Base-by-base conservation (phyloP, 2,797 vertebrate species). In the Paguma larvata region DNA sequence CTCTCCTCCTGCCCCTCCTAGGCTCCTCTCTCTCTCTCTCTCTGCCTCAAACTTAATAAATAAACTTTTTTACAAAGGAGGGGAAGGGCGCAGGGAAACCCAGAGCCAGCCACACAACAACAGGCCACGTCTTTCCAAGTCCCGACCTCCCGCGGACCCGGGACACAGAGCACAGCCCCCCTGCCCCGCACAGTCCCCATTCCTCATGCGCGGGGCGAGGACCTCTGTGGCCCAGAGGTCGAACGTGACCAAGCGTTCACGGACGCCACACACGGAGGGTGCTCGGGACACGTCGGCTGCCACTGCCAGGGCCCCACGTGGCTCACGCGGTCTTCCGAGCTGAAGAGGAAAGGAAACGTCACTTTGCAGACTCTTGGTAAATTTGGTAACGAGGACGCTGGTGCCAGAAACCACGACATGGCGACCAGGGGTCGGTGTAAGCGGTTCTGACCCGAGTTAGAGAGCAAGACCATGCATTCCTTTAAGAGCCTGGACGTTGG, bases 361-460 rank as follows among this genome's bases (percentile, higher is more conserved):
- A 19, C 2, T 0, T 13, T 19, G 3, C 11, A 1, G 46, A 9
- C 51, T 16, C 53, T 9, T 5, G 0, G 6, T 27, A 10, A 18
- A 19, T 6, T 15, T 41, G 34, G n/a, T n/a, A 6, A 11, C 0
- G 3, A 27, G 16, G 53, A 10, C 25, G 3, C 34, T 4, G 0
- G 9, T 18, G 11, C 44, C 68, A 23, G 12, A 46, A 72, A 6
- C 6, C 13, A 3, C 44, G 38, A 0, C 0, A 13, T 9, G 34
- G 62, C 1, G 0, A 2, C 51, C 9, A 13, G 0, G 21, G 1
- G 11, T 0, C 34, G 70, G 48, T 19, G 0, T 5, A 0, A 18
- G 30, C 3, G 5, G 3, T 7, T 21, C 41, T 2, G 13, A 18
- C 0, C 2, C 18, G 6, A 10, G 19, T 14, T 7, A 27, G 13